These are phyloP conservation scores for rabbit (Oryctolagus cuniculus) DNA, from an alignment of 2,113 vertebrate genomes.

Conservation along the genomic window mOryCun1.1 NC_091438.1:135808001-135808500, in stretches of 20 bases:
- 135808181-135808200: neutral
- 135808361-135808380: neutral
- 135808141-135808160: too few species aligned
- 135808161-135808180: neutral
- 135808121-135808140: neutral
- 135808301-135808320: neutral
- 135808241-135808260: neutral
- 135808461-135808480: too few species aligned
- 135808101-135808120: neutral
- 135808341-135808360: neutral
- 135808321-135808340: neutral
- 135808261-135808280: neutral
- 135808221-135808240: neutral
- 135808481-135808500: too few species aligned
- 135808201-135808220: neutral
- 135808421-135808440: too few species aligned
- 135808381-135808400: neutral
- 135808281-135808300: neutral
- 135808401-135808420: neutral
- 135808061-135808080: neutral
- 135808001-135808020: neutral
- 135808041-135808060: neutral
- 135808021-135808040: neutral
- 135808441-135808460: too few species aligned
- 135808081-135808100: neutral